phyloP scores from a whole-genome alignment of 2,797 vertebrate species.

The Cryptoblepharus egeriae region DNA sequence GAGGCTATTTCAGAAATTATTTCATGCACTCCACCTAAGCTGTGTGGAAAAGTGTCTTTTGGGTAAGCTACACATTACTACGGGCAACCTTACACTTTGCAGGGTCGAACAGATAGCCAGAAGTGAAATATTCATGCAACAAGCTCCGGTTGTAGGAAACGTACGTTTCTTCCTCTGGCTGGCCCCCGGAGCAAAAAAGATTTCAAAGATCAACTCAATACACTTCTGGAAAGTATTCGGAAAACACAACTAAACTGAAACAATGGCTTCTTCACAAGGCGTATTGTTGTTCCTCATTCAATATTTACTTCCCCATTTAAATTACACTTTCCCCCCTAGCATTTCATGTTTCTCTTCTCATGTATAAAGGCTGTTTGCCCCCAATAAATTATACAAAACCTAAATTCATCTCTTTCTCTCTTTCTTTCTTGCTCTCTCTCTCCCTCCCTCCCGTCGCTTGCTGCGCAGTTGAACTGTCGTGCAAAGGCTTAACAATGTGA shows the following conservation, averaged over 20 bases:
- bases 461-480: conserved; percentile 19
- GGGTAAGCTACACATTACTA: not conserved
- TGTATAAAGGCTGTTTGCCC: not conserved
- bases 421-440: no score
- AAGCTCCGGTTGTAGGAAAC: not conserved
- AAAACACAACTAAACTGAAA: conserved; percentile 6
- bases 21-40: not conserved
- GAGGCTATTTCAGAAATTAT: not conserved
- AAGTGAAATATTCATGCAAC: not conserved
- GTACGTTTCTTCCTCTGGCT: not conserved
- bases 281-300: not conserved
- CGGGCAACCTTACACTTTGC: not conserved
- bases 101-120: not conserved
- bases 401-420: conserved; percentile 33
- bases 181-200: not conserved
- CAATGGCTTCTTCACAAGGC: not conserved
- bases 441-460: not conserved
- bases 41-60: no score
- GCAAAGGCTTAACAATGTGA: conserved; percentile 2
- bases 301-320: conserved; percentile 30
- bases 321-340: not conserved
- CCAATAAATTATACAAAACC: conserved; percentile 9
- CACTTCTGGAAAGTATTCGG: not conserved
- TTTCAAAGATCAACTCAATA: not conserved
- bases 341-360: not conserved